These are phyloP conservation scores for Porphyrio hochstetteri DNA, from an alignment of 2,113 vertebrate genomes.

Conservation along the genomic window DNA sequence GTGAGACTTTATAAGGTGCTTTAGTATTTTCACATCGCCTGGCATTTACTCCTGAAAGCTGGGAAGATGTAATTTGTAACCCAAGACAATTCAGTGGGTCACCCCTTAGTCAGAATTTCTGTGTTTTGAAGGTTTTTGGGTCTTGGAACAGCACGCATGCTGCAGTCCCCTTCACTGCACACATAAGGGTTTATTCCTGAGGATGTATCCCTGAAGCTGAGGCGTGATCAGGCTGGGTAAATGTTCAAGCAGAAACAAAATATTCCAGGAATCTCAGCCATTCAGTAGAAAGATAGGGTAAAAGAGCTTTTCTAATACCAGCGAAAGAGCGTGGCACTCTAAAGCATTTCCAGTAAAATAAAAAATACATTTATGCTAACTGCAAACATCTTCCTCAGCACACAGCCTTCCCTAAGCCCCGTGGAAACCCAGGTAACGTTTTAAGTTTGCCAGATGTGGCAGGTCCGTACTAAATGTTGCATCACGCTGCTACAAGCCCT, in stretches of 20 bases:
- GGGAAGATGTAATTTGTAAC: neutral
- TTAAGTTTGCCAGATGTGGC: slow-evolving; percentile 25
- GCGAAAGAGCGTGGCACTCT: neutral
- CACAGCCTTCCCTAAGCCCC: neutral
- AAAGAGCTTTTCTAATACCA: neutral
- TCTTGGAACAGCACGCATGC: neutral
- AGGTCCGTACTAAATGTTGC: slow-evolving; percentile 15
- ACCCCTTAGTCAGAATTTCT: slow-evolving; percentile 13
- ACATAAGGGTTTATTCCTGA: slow-evolving; percentile 23
- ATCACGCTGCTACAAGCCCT: neutral
- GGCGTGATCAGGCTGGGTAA: neutral
- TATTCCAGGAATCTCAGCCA: slow-evolving; percentile 69
- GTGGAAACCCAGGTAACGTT: slow-evolving; percentile 24
- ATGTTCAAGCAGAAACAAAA: slow-evolving; percentile 44
- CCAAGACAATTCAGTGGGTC: neutral
- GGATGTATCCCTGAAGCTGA: neutral
- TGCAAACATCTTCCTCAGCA: neutral
- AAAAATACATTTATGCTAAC: neutral
- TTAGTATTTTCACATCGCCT: neutral
- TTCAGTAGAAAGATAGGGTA: neutral
- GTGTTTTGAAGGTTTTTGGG: neutral
- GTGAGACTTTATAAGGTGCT: neutral
- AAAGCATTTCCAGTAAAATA: neutral
- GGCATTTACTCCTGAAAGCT: neutral
- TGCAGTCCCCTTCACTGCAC: neutral